phyloP scores from a whole-genome alignment of 2,888 invertebrate genomes.

The Lasioglossum zephyrum region DNA sequence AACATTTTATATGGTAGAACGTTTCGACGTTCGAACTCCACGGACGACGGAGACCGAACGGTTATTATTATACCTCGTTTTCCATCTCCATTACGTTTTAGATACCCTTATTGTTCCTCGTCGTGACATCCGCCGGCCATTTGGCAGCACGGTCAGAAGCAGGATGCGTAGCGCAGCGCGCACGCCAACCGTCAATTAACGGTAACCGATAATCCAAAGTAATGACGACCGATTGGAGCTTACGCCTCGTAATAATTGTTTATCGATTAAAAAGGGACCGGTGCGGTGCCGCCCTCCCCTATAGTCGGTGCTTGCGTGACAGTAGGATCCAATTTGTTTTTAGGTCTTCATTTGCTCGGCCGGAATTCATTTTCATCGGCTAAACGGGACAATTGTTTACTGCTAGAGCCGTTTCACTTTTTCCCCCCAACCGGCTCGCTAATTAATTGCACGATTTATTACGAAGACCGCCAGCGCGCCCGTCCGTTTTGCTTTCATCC shows the following conservation, averaged over 20 bases:
- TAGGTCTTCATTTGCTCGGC: constrained; percentile 12
- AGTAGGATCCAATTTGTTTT: constrained; percentile 42
- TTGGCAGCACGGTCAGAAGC: constrained; percentile 38
- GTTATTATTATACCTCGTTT: constrained; percentile 22
- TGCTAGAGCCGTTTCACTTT: constrained; percentile 1
- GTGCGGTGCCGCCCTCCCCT: neutral
- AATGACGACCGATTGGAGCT: constrained; percentile 64
- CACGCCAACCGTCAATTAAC: constrained; percentile 58
- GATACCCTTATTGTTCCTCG: constrained; percentile 53
- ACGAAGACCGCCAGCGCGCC: neutral
- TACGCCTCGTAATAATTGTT: constrained; percentile 63
- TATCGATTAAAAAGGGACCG: constrained; percentile 60
- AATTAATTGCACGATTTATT: neutral
- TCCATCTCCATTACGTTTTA: constrained; percentile 50
- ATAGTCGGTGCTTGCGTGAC: constrained; percentile 33
- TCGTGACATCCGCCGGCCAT: constrained; percentile 44
- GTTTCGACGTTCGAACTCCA: constrained; percentile 2
- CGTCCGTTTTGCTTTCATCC: neutral
- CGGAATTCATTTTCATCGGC: constrained; percentile 11
- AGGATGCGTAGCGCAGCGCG: constrained; percentile 45
- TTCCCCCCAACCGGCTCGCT: neutral
- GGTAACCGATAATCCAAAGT: constrained; percentile 65
- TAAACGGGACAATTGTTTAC: constrained; percentile 4
- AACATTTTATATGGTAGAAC: neutral
- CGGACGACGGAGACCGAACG: neutral